Evolutionary conservation across 2,888 invertebrate genomes (phyloP).

Genomic region (Aplocera efformata): DNA sequence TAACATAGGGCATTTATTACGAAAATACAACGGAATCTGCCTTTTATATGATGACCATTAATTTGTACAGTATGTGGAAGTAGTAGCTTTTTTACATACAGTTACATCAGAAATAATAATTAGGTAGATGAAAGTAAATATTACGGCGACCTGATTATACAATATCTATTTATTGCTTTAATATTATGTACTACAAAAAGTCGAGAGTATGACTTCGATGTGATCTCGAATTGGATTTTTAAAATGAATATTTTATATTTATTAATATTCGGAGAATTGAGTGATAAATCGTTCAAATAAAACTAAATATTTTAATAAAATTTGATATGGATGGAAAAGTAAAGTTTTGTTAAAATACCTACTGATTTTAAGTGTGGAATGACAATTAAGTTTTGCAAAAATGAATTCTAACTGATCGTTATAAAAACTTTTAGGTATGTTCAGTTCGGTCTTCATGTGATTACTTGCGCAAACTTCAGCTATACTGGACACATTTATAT

Average conservation of each 20-base stretch:
- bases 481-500: too few species aligned
- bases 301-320: slow-evolving; percentile 1
- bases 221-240: slow-evolving; percentile 74
- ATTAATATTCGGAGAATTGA: slow-evolving; percentile 23
- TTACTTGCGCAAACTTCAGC: too few species aligned
- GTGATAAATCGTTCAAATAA: slow-evolving; percentile 12
- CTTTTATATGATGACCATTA: too few species aligned
- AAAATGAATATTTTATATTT: slow-evolving; percentile 41
- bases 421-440: too few species aligned
- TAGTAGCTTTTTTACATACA: slow-evolving; percentile 8
- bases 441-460: too few species aligned
- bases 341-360: too few species aligned
- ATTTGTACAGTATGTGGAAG: too few species aligned
- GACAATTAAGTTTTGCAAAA: too few species aligned
- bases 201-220: slow-evolving; percentile 61
- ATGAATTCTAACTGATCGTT: too few species aligned
- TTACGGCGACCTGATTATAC: slow-evolving; percentile 56
- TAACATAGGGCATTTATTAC: too few species aligned
- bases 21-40: too few species aligned
- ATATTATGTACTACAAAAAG: slow-evolving; percentile 60
- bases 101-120: neutral
- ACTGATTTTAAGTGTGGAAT: too few species aligned
- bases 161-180: slow-evolving; percentile 67
- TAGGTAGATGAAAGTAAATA: slow-evolving; percentile 3
- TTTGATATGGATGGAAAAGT: neutral